Evolutionary conservation across 64 coral and sea anemone genomes (phyloP), one percentile per base, ranked within the genome.

Genomic region (Porites australiensis): DNA sequence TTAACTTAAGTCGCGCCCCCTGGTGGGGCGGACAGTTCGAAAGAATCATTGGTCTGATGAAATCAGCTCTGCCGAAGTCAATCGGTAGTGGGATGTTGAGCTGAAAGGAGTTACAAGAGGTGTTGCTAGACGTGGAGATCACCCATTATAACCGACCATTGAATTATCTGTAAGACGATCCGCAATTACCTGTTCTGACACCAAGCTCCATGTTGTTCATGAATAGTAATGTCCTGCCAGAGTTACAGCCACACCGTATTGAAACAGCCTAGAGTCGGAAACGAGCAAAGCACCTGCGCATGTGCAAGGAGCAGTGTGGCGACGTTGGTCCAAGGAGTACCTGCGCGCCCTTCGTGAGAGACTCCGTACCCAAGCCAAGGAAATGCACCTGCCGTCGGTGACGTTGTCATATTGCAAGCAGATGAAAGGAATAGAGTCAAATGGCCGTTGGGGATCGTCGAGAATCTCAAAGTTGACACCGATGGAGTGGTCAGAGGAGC

Each of bases 11-110:
- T 6, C 3, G 4, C 9, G 52, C 52, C 9, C 9, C 52, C 4
- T 54, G 27, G 83, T 88, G 86, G 67, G 67, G 52, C 23, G 86
- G 86, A 20, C 44, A 88, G 21, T 76, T 76, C 20, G 86, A 88
- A 61, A 13, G 86, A 88, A 57, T 75, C 55, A 70, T n/a, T 88
- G 86, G 70, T 61, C 50, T 88, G 0, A 50, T 88, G 0, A 88
- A 75, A 71, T 75, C 70, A 57, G 43, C n/a, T 20, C 48, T 86
- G 18, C 14, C 64, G 58, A 86, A 86, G 82, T 23, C 13, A 9
- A 86, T 86, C 48, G 59, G 82, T 1, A 86, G 66, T 46, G 82
- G 82, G 4, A 18, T 86, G 16, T 37, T 86, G 44, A 64, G 23
- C 8, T 58, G 58, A n/a, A 59, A 46, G 64, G 15, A 86, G 58